phyloP scores from a whole-genome alignment of 2,113 vertebrate species.

The Myocastor coypus region DNA sequence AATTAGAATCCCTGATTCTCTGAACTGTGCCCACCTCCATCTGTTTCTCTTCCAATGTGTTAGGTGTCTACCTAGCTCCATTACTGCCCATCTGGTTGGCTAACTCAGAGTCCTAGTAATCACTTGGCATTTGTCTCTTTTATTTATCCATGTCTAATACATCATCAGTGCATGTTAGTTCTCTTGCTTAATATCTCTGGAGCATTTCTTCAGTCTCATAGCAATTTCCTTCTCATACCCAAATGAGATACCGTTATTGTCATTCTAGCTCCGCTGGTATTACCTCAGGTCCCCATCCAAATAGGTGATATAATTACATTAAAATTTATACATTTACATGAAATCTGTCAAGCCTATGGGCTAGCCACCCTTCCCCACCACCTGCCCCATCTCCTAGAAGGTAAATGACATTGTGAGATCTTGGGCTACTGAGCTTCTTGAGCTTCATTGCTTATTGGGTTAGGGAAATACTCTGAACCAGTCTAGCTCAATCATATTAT shows the following conservation, averaged over 20 bases:
- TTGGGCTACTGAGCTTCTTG: not conserved
- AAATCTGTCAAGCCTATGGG: not conserved
- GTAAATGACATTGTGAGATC: not conserved
- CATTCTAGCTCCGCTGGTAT: no score
- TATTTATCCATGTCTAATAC: no score
- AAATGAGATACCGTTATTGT: not conserved
- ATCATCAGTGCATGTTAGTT: not conserved
- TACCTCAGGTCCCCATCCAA: not conserved
- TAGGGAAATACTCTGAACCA: not conserved
- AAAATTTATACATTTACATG: accelerated
- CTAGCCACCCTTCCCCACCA: not conserved
- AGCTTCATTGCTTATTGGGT: not conserved
- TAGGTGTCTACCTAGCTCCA: not conserved
- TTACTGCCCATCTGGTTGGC: not conserved
- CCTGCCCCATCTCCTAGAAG: not conserved
- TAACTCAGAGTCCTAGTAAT: not conserved
- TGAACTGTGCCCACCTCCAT: not conserved
- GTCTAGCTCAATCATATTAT: not conserved
- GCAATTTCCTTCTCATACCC: not conserved
- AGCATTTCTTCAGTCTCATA: not conserved
- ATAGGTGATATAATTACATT: not conserved
- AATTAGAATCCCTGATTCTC: not conserved
- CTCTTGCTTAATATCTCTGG: accelerated
- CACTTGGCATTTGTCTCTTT: not conserved
- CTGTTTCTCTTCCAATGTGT: not conserved